A percentile compares a stretch with the other conserved stretches of the same genome.
phyloP scores from a whole-genome alignment of 2,888 invertebrate genomes.

The Boloria selene region DNA sequence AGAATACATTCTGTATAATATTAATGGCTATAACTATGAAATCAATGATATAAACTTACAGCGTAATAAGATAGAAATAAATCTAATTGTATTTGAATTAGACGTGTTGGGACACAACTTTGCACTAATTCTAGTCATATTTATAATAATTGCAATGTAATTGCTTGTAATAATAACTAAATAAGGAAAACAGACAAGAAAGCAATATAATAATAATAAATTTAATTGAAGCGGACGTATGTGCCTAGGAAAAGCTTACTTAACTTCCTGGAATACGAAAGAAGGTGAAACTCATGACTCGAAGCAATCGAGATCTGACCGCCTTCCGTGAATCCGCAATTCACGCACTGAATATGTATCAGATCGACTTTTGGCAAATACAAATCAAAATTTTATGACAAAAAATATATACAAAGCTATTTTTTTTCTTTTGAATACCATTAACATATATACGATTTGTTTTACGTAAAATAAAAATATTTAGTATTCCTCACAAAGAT shows the following conservation, averaged over 20 bases:
- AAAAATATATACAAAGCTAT: not conserved
- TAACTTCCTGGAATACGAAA: slow-evolving; percentile 66
- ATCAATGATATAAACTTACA: no score
- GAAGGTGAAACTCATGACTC: slow-evolving; percentile 62
- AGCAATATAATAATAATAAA: slow-evolving; percentile 3
- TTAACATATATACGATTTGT: no score
- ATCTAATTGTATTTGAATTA: no score
- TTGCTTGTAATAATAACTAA: no score
- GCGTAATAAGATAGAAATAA: no score
- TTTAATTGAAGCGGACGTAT: slow-evolving; percentile 22
- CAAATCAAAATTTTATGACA: not conserved
- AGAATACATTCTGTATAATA: not conserved
- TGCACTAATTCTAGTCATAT: no score
- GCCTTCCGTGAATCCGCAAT: slow-evolving; percentile 50
- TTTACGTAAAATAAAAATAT: no score
- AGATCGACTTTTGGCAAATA: slow-evolving; percentile 10
- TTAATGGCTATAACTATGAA: not conserved
- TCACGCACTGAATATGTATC: slow-evolving; percentile 47
- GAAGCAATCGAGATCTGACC: slow-evolving; percentile 53
- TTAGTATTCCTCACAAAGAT: not conserved
- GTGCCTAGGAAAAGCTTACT: slow-evolving; percentile 61
- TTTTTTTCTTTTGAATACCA: no score
- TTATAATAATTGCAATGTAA: no score
- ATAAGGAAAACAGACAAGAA: not conserved
- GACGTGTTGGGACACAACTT: no score